Percentiles rank a stretch among this genome's conserved stretches.
phyloP scores from a whole-genome alignment of 2,113 vertebrate species.

The Seriola quinqueradiata region DNA sequence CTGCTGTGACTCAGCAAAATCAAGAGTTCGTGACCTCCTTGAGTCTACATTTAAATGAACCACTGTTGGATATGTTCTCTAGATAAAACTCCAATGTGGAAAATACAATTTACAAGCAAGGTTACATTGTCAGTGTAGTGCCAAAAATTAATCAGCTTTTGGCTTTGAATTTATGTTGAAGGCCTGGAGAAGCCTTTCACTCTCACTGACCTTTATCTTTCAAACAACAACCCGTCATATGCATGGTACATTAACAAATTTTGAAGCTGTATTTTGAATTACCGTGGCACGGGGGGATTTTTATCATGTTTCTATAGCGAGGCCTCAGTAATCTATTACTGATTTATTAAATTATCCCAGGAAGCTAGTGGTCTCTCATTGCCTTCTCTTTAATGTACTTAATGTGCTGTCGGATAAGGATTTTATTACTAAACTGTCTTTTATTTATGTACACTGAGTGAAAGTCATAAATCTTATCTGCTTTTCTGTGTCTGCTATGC shows the following conservation, averaged over 20 bases:
- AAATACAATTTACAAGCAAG: not conserved
- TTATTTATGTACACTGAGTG: not conserved
- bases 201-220: conserved; percentile 18
- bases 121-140: not conserved
- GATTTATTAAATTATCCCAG: not conserved
- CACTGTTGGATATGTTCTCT: conserved; percentile 9
- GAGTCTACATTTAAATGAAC: conserved; percentile 35
- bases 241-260: conserved; percentile 34
- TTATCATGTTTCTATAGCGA: not conserved
- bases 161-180: conserved; percentile 13
- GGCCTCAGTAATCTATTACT: not conserved
- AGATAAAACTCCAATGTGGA: conserved; percentile 20
- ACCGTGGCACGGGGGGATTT: not conserved
- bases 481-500: not conserved
- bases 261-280: conserved; percentile 3
- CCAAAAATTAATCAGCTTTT: not conserved
- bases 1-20: conserved; percentile 41
- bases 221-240: conserved; percentile 8
- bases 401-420: not conserved
- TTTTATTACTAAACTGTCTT: conserved; percentile 8
- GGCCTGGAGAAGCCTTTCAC: conserved; percentile 3
- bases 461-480: conserved; percentile 12
- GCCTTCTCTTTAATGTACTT: not conserved
- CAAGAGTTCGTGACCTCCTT: conserved; percentile 35
- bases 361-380: not conserved